These are phyloP conservation scores for Ceriagrion tenellum DNA, from an alignment of 2,888 invertebrate genomes.

Conservation along the genomic window DNA sequence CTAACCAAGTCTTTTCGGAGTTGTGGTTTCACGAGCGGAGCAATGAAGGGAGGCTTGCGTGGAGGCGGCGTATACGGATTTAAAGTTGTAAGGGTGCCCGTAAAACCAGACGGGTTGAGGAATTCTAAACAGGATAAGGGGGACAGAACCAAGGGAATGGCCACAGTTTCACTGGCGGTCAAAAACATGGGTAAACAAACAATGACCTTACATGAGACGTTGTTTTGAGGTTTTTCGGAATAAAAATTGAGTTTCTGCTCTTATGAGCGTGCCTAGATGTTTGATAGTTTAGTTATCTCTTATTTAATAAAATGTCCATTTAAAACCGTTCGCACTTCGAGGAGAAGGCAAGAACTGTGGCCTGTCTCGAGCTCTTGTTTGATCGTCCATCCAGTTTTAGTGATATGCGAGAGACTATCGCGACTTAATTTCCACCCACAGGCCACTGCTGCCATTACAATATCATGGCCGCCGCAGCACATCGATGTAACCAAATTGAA, in stretches of 20 bases:
- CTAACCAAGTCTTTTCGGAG: slow-evolving; percentile 34
- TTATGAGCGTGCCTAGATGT: too few relatives aligned
- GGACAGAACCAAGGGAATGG: background rate
- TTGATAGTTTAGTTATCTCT: too few relatives aligned
- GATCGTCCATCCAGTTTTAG: too few relatives aligned
- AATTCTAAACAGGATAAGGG: slow-evolving; percentile 32
- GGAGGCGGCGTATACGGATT: background rate
- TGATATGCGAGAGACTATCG: too few relatives aligned
- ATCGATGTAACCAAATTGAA: too few relatives aligned
- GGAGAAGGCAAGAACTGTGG: too few relatives aligned
- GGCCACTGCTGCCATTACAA: too few relatives aligned
- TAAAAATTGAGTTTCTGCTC: background rate
- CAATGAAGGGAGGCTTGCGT: background rate
- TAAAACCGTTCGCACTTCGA: too few relatives aligned
- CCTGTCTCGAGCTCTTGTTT: too few relatives aligned
- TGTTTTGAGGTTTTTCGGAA: background rate
- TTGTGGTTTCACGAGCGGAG: slow-evolving; percentile 9
- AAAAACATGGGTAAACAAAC: background rate
- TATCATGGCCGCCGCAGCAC: too few relatives aligned
- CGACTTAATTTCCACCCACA: too few relatives aligned
- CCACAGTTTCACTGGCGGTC: background rate
- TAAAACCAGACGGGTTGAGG: background rate
- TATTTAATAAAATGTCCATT: too few relatives aligned
- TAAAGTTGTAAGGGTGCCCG: slow-evolving; percentile 56
- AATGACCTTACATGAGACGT: background rate